These are phyloP conservation scores for Drosophila athabasca DNA, from an alignment of 1,140 invertebrate genomes.

Conservation along the genomic window DNA sequence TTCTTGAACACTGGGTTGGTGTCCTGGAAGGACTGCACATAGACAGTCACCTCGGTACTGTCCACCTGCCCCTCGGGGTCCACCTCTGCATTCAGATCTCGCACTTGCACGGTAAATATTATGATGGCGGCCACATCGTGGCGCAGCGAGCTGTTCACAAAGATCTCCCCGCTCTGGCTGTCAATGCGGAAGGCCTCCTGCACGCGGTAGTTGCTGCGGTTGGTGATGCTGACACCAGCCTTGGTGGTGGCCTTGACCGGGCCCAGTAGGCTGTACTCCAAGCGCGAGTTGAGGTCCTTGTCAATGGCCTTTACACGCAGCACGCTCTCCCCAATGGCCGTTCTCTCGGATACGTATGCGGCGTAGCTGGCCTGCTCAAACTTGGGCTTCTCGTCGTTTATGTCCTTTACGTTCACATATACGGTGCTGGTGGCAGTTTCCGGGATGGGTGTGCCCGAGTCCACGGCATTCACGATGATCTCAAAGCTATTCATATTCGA, in stretches of 20 bases:
- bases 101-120: constrained; percentile 90
- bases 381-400: constrained; percentile 92
- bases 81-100: constrained; percentile 88
- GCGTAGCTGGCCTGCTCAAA: constrained; percentile 88
- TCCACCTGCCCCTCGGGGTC: constrained; percentile 88
- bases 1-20: constrained; percentile 91
- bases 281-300: constrained; percentile 87
- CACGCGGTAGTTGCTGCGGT: constrained; percentile 86
- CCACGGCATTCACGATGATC: constrained; percentile 89
- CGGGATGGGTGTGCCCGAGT: constrained; percentile 89
- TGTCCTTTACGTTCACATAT: constrained; percentile 89
- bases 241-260: constrained; percentile 90
- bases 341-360: constrained; percentile 89
- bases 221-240: constrained; percentile 88
- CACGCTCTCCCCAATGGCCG: constrained; percentile 87
- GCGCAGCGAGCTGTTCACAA: constrained; percentile 88
- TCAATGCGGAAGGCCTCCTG: constrained; percentile 89
- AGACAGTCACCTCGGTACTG: constrained; percentile 89
- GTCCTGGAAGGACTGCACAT: constrained; percentile 91
- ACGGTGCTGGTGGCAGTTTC: constrained; percentile 91
- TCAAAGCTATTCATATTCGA: constrained; percentile 87
- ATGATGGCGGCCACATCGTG: constrained; percentile 92
- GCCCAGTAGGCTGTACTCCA: constrained; percentile 89
- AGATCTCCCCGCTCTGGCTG: constrained; percentile 88
- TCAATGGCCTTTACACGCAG: constrained; percentile 88